Evolutionary conservation across 1,140 invertebrate species (phyloP), one percentile per base, ranked within the genome.

Genomic region (Drosophila fuyamai): DNA sequence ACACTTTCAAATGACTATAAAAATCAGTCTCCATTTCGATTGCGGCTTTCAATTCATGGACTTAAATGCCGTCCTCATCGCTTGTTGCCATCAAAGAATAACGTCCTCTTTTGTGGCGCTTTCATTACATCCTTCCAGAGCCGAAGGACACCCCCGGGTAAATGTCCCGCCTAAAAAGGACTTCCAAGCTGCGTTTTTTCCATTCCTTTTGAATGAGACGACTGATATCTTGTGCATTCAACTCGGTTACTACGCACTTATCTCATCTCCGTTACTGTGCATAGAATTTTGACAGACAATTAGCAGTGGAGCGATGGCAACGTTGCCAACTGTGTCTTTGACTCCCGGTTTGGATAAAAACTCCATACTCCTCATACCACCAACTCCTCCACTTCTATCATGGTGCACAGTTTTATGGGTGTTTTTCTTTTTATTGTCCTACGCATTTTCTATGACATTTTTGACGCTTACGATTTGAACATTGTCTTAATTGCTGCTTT

Each of bases 401-500:
- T 76, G 66, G 53, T 82, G 67, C 47, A 70, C 36, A 50, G 71
- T 75, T 89, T 89, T 89, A 89, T 79, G 73, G 60, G 61, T 74
- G 84, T 80, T 88, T 77, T 78, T 79, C 68, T 88, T 83, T 88
- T 89, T 88, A 84, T 83, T 88, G 83, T 80, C 58, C 83, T 63
- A 83, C 62, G 77, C 71, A 59, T 80, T 84, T 83, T 84, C 84
- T 88, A 88, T 88, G 84, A 76, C 83, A 66, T 89, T 80, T 88
- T 89, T 89, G 84, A 89, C 80, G 84, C 84, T 89, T 83, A 86
- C 83, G 76, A 86, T 88, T 86, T 88, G 51, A 68, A 88, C 83
- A 86, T 88, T 79, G 83, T 88, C 83, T 89, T 89, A 89, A 89
- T 89, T 89, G 84, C 84, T 81, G 84, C 84, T 89, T 89, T 89